phyloP scores from a whole-genome alignment of 1,140 invertebrate genomes.

The Cephus cinctus region DNA sequence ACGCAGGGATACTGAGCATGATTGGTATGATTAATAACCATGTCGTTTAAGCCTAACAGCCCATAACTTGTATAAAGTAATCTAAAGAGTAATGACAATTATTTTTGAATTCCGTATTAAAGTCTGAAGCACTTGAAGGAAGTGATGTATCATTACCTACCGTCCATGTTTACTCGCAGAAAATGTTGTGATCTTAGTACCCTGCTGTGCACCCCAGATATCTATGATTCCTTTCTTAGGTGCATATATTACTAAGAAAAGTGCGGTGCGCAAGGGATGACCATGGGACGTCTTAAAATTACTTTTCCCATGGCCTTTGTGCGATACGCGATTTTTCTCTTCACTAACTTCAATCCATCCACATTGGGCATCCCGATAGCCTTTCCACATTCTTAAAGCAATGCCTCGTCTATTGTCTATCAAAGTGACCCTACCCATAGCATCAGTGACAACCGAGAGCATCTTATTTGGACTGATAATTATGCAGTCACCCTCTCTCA shows the following conservation, averaged over 20 bases:
- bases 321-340: constrained; percentile 52
- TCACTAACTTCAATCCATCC: constrained; percentile 82
- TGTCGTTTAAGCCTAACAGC: constrained; percentile 68
- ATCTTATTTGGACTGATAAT: constrained; percentile 77
- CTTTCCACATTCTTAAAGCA: constrained; percentile 87
- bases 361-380: constrained; percentile 91
- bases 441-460: constrained; percentile 80
- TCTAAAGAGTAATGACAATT: constrained; percentile 42
- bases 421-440: constrained; percentile 81
- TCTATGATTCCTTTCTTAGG: constrained; percentile 82
- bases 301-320: constrained; percentile 50
- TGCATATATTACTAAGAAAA: constrained; percentile 85
- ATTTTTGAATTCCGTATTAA: neutral
- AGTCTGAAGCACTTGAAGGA: constrained; percentile 1
- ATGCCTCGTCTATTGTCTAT: constrained; percentile 79
- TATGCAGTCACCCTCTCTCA: constrained; percentile 71
- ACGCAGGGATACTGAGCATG: constrained; percentile 69
- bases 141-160: constrained; percentile 32
- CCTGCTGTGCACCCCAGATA: constrained; percentile 83
- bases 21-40: constrained; percentile 48
- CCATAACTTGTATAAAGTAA: constrained; percentile 78
- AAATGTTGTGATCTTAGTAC: constrained; percentile 86
- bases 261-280: constrained; percentile 53
- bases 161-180: constrained; percentile 79
- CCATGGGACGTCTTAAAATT: constrained; percentile 33